Evolutionary conservation across 53 echinoderm and acorn worm genomes (phyloP).

Genomic region (Holothuria scabra): DNA sequence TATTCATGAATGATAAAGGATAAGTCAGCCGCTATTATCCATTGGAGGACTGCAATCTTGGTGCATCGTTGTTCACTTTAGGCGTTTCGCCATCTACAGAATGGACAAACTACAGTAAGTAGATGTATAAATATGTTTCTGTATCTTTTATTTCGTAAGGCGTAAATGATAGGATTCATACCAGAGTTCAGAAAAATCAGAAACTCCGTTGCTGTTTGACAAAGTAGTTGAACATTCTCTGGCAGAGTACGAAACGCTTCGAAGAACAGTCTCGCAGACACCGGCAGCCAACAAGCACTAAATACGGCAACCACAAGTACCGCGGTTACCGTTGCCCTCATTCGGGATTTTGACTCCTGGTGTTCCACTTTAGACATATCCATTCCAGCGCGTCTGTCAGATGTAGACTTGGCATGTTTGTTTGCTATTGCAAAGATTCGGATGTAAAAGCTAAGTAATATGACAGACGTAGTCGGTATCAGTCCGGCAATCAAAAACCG

Average conservation of each 20-base stretch:
- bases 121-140: neutral
- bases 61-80: too few species aligned
- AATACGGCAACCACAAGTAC: slow-evolving; percentile 12
- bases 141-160: slow-evolving; percentile 2
- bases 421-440: slow-evolving; percentile 17
- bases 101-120: neutral
- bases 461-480: neutral
- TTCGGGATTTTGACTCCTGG: neutral
- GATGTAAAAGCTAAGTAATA: slow-evolving; percentile 2
- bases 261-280: neutral
- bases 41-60: too few species aligned
- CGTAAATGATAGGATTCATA: slow-evolving; percentile 29
- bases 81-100: neutral
- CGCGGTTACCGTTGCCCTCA: slow-evolving; percentile 22
- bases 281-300: slow-evolving; percentile 27
- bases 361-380: neutral
- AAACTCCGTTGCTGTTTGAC: slow-evolving; percentile 12
- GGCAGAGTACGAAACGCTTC: neutral
- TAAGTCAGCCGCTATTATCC: too few species aligned
- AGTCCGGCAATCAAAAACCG: neutral
- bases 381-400: neutral
- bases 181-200: slow-evolving; percentile 2
- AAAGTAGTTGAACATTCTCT: neutral
- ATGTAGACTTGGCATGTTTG: neutral
- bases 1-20: too few species aligned